Evolutionary conservation across 2,113 vertebrate species (phyloP), one percentile per base, ranked within the genome.

Genomic region (Odocoileus hemionus): DNA sequence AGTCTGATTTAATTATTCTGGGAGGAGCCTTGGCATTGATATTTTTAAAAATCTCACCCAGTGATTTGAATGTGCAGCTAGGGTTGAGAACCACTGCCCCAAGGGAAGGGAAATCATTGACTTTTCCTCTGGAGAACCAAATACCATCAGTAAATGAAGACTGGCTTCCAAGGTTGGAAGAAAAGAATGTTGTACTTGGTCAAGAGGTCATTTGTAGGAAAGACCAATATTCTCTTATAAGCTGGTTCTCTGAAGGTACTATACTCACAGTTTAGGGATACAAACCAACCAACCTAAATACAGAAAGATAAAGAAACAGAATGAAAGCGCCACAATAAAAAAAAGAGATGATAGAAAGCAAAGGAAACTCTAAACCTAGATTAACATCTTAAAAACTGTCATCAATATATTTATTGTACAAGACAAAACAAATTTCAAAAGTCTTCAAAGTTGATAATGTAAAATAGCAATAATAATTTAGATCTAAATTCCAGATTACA

Each of bases 81-180:
- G 19, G 30, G 16, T 80, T 94, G 80, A 85, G 54, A 90, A 92
- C 25, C 60, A 79, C 23, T 55, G 25, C 36, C 67, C 58, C 23
- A 70, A 79, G 39, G 50, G 21, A 83, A 60, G 86, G 55, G 55
- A 94, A 92, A 55, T 6, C 82, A 55, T 33, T 33, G 52, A 52
- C 92, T 85, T 89, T 83, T 80, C 45, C 61, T 76, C 86, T n/a
- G 87, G 70, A 86, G 64, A 97, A 92, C n/a, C 43, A 90, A 95
- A 80, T 1, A 94, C 43, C 61, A 94, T n/a, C 47, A 36, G 21
- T 91, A 90, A 91, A n/a, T n/a, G 39, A 83, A 94, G 76, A 85
- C 28, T 57, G 74, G 26, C 54, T 93, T 85, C 54, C 54, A 94
- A 30, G 16, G 64, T 55, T 61, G 26, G 26, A 36, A 67, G 80